These are phyloP conservation scores for Hippocampus abdominalis DNA, from an alignment of 2,113 vertebrate genomes.

Conservation along the genomic window DNA sequence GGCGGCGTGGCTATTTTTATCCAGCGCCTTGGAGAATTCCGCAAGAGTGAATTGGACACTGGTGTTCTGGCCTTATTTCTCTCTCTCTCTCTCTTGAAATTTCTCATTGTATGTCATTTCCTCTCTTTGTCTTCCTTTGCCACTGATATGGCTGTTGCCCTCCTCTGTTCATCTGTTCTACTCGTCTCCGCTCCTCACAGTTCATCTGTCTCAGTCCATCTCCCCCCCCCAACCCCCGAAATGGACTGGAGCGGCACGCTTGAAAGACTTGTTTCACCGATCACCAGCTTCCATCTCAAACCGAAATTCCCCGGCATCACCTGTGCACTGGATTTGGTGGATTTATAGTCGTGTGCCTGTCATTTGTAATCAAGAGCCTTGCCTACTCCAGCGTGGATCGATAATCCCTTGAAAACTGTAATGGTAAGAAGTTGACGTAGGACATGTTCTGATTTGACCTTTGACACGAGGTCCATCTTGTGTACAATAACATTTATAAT, in stretches of 20 bases:
- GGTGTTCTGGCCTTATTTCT: conserved; percentile 35
- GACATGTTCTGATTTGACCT: neutral
- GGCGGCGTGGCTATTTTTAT: conserved; percentile 9
- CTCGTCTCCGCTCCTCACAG: conserved; percentile 43
- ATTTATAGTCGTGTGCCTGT: neutral
- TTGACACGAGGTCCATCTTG: neutral
- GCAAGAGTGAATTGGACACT: conserved; percentile 34
- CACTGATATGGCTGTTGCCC: conserved; percentile 39
- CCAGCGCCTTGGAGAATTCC: conserved; percentile 20
- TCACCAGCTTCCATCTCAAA: conserved; percentile 18
- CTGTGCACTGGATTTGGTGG: neutral
- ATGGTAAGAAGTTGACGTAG: neutral
- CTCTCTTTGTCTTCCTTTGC: conserved; percentile 44
- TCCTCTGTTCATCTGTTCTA: conserved; percentile 51
- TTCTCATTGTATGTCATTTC: conserved; percentile 38
- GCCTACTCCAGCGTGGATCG: neutral
- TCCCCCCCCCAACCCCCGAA: conserved; percentile 30
- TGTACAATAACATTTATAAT: neutral
- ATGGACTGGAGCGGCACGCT: conserved; percentile 38
- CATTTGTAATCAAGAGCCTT: neutral
- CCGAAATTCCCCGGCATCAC: neutral
- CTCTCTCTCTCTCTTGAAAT: conserved; percentile 11
- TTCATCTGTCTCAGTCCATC: conserved; percentile 52
- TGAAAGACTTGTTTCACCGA: conserved; percentile 29
- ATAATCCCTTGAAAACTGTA: neutral